Base-by-base conservation (phyloP, 1,140 invertebrate genomes). In the Whitmania pigra region DNA sequence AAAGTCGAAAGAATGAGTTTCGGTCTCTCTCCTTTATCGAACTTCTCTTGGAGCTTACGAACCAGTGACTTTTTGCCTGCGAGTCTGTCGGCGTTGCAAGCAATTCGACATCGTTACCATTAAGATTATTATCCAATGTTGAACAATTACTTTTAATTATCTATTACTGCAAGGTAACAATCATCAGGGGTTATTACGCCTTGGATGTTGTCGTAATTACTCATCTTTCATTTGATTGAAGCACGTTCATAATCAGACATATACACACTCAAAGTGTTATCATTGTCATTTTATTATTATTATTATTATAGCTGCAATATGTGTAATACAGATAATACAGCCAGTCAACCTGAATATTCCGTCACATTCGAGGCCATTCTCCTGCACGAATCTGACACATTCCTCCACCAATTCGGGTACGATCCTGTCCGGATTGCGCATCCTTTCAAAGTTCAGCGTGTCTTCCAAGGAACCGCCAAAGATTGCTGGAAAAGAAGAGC, bases 261-360 rank as follows among this genome's bases (percentile, higher is more conserved):
- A 3, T n/a, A n/a, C n/a, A n/a, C n/a, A n/a, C n/a, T n/a, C 31
- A 6, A 36, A 36, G 31, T 36, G 31, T 11, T 49, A 13, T 49
- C 43, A 15, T 49, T 7, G 13, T 49, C 15, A 43, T 43, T 13
- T 43, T 43, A 43, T 13, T 36, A 6, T 36, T 36, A 36, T 36
- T 6, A 36, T 36, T 6, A 3, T 6, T 36, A 6, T 36, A 3
- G 31, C 31, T 36, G 31, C 6, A 36, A 36, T 36, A 6, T 36
- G 6, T 6, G 6, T 6, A 36, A 36, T 6, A 36, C 6, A 36
- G 2, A 36, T 3, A 36, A 36, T 36, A 36, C 6, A 36, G 31
- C 31, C 18, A 29, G 54, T 40, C 40, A 73, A 82, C 80, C 80
- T 80, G 73, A 81, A 82, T 31, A 82, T 75, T 40, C 80, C 80